Evolutionary conservation across 2,888 invertebrate genomes (phyloP).

Genomic region (Ctena decussata): DNA sequence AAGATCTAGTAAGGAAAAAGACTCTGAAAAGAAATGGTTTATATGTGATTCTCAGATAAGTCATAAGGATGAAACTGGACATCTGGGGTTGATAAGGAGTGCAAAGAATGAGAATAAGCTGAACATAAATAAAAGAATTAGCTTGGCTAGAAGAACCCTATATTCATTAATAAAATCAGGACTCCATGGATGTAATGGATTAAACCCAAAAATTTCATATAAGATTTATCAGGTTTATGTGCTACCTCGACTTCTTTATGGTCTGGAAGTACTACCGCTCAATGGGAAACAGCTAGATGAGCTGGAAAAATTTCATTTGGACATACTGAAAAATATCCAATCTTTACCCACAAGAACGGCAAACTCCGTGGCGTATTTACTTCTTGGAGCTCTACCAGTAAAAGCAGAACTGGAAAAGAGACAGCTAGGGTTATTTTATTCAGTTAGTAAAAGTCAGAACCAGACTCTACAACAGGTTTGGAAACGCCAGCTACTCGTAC

Average conservation of each 20-base stretch:
- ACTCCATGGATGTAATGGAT: neutral
- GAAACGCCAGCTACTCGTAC: neutral
- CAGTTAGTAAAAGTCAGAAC: neutral
- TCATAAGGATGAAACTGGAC: neutral
- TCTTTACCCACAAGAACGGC: neutral
- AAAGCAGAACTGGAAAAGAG: neutral
- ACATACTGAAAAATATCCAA: neutral
- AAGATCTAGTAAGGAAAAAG: neutral
- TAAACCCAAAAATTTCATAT: neutral
- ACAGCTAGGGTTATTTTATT: neutral
- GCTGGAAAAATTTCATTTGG: slow-evolving; percentile 1
- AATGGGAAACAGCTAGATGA: neutral
- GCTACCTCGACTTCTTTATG: neutral
- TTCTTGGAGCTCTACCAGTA: neutral
- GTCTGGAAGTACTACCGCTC: neutral
- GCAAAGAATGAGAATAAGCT: neutral
- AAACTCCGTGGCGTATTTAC: neutral
- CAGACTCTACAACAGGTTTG: neutral
- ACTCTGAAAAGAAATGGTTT: neutral
- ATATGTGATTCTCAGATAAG: neutral
- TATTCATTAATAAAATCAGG: neutral
- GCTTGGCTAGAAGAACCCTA: neutral
- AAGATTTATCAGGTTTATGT: too few species aligned
- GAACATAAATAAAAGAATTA: neutral
- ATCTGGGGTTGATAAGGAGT: neutral